Conservation (phyloP, 1,140 invertebrate genomes). For the Lepidotrigona ventralis region DNA sequence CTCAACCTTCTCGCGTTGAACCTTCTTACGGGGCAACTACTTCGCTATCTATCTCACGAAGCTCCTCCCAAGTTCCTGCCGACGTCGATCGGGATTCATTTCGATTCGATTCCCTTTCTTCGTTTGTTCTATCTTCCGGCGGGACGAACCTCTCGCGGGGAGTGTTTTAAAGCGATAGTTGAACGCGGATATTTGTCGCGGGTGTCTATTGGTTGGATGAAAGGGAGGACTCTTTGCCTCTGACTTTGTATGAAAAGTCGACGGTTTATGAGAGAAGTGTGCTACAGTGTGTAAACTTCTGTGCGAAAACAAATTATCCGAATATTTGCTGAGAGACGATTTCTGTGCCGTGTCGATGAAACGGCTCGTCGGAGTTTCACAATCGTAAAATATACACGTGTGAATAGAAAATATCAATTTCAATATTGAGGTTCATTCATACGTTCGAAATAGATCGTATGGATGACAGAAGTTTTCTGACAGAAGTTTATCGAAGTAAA, state of each 20-base stretch:
- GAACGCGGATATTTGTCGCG: background rate
- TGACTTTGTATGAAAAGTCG: background rate
- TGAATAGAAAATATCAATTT: no score
- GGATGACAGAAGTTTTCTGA: no score
- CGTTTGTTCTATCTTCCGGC: background rate
- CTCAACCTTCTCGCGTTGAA: background rate
- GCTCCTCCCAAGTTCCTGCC: background rate
- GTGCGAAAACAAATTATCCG: no score
- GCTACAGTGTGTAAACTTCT: no score
- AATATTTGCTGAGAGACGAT: background rate
- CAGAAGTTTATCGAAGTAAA: no score
- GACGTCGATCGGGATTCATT: conserved; percentile 25
- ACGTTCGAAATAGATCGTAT: no score
- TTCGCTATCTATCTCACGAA: background rate
- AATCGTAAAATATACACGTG: no score
- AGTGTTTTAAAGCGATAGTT: background rate
- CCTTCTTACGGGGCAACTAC: background rate
- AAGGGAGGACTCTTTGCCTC: background rate
- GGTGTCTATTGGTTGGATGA: background rate
- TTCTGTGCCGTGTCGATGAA: background rate
- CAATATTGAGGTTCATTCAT: no score
- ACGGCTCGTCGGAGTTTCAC: no score
- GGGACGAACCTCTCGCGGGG: background rate
- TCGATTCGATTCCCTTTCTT: background rate
- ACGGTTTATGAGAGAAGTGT: background rate